phyloP scores from a whole-genome alignment of 1,140 invertebrate genomes.

The Venustaconcha ellipsiformis region DNA sequence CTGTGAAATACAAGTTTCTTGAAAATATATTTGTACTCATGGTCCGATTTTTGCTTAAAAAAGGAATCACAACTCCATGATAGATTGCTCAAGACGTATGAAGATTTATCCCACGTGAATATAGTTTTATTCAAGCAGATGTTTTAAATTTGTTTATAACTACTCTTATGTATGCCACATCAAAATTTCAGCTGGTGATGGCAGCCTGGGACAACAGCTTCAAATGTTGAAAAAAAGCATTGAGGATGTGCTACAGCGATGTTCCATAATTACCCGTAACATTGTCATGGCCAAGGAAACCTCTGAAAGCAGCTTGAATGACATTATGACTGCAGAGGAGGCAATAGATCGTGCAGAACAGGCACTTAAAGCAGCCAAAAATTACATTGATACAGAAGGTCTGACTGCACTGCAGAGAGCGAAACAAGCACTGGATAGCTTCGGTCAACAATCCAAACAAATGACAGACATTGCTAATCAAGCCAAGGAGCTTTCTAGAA shows the following conservation, averaged over 20 bases:
- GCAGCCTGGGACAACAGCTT: slow-evolving; percentile 52
- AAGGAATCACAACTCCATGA: too few relatives aligned
- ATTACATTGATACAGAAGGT: slow-evolving; percentile 85
- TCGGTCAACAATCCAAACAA: slow-evolving; percentile 89
- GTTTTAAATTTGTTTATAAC: neutral
- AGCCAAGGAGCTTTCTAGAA: slow-evolving; percentile 83
- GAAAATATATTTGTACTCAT: too few relatives aligned
- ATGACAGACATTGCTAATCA: slow-evolving; percentile 92
- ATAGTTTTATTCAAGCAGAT: too few relatives aligned
- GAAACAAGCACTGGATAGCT: slow-evolving; percentile 83
- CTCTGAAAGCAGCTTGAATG: slow-evolving; percentile 69
- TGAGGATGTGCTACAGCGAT: slow-evolving; percentile 49
- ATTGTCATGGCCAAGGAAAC: slow-evolving; percentile 37
- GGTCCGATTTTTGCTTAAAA: too few relatives aligned
- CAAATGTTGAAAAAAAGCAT: slow-evolving; percentile 46
- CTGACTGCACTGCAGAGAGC: slow-evolving; percentile 82
- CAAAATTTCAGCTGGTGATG: slow-evolving; percentile 51
- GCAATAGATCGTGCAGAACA: slow-evolving; percentile 80
- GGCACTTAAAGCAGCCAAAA: slow-evolving; percentile 73
- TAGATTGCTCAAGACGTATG: too few relatives aligned
- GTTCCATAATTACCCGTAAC: slow-evolving; percentile 48
- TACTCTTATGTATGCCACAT: slow-evolving; percentile 6
- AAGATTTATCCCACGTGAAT: too few relatives aligned
- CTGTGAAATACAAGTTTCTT: too few relatives aligned
- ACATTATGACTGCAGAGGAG: slow-evolving; percentile 78